Evolutionary conservation across 2,888 invertebrate species (phyloP), one percentile per base, ranked within the genome.

Genomic region (Oscheius onirici): DNA sequence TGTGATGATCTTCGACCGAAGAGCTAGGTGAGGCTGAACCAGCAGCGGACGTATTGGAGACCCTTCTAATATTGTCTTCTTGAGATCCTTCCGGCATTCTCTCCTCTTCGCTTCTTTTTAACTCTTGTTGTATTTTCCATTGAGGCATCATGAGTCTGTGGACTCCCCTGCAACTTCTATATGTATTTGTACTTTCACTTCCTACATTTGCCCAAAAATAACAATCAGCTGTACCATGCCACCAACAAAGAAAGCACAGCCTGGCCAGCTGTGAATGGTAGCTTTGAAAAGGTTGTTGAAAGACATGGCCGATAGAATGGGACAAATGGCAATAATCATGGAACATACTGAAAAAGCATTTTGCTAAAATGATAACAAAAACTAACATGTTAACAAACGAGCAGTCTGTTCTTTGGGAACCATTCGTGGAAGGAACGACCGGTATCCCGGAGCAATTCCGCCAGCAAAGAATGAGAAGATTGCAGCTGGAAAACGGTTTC

Each of bases 351-450:
- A 43, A 74, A 57, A 24, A 54, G 15, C 20, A 22, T 5, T 22
- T 54, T 54, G 22, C 24, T n/a, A 26, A 3, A 22, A 15, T 10
- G 13, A 3, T 24, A 55, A 55, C 8, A 26, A 8, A 28, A 60
- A 68, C 68, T 49, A 24, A 28, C 72, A 60, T 10, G 85, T 79
- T 5, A 85, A 74, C 20, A 86, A 65, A 20, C 85, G 72, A 5
- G 85, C 85, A 0, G 85, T 85, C 57, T 85, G 81, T 63, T 85
- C 83, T 54, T 84, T 82, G 3, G 83, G 76, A n/a, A 86, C 85
- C 83, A 85, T 82, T 72, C 85, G 68, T 0, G 85, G 84, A 15
- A 85, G 71, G 61, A 85, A 78, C 8, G 84, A 81, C 1, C 85
- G 77, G 57, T 81, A 85, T 10, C 84, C 85, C 1, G 85, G 84